Base-by-base conservation (phyloP, 2,888 invertebrate species). In the Pristionchus arcanus region DNA sequence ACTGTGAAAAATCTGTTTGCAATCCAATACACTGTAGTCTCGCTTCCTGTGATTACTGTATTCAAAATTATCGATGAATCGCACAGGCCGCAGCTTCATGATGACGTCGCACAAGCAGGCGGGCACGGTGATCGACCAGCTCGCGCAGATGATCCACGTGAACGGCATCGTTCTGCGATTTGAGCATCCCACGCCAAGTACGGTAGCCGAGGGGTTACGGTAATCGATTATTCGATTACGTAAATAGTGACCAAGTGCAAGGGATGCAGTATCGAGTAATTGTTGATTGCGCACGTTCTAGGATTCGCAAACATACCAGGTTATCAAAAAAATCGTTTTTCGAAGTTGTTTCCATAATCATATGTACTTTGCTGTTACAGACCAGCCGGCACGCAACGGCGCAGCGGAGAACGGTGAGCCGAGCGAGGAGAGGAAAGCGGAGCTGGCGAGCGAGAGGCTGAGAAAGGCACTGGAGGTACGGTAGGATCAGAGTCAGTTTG, bases 61-160 rank as follows among this genome's bases (percentile, higher is more conserved):
- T 25, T 25, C 25, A 16, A 16, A 55, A 28, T 34, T 21, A 34
- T 87, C 31, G 68, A 37, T 88, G 0, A 42, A 42, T 49, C 42
- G 42, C 42, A 37, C 66, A 89, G 89, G 81, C 19, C 89, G 89
- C n/a, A 42, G 81, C 19, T 89, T 81, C 63, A 28, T 66, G 66
- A 89, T 89, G 83, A 68, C 87, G 25, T 98, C 98, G 0, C 98
- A 98, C 95, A 97, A 98, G 91, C 98, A 98, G 97, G 96, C 99
- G 95, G 97, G 97, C 96, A 98, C 98, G 95, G 98, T 98, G 95
- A 97, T 99, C 92, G 99, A 99, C 95, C 98, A 98, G 95, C 96
- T 99, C 87, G 98, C 98, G 25, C 98, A 98, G 95, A 98, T 98
- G 96, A 98, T 98, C 66, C 98, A 98, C 95, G 97, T 98, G 92